phyloP scores from a whole-genome alignment of 1,140 invertebrate genomes.

The Neodiprion virginianus region DNA sequence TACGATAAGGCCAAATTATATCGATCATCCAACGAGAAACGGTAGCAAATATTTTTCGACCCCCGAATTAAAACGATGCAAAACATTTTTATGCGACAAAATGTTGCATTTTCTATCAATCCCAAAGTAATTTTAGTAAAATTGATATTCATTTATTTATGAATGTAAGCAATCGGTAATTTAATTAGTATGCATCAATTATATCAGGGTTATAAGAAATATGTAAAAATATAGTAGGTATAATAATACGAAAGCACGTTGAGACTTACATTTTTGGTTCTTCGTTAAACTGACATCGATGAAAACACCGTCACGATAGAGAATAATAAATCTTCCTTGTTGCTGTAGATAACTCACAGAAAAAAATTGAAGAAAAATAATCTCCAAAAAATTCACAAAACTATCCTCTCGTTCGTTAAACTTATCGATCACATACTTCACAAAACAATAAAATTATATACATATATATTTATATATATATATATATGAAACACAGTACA shows the following conservation, averaged over 20 bases:
- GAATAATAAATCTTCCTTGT: too few species aligned
- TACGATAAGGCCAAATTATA: too few species aligned
- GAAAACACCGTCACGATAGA: conserved; percentile 44
- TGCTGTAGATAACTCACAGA: background rate
- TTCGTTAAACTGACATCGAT: conserved; percentile 61
- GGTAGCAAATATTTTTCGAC: too few species aligned
- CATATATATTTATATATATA: too few species aligned
- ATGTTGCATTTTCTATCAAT: too few species aligned
- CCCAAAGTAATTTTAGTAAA: too few species aligned
- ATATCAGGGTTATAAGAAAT: background rate
- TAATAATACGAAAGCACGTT: conserved; percentile 1
- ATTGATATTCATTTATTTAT: too few species aligned
- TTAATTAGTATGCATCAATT: background rate
- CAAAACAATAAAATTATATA: background rate
- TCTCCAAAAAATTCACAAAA: background rate
- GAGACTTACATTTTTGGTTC: conserved; percentile 59
- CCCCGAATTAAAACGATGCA: too few species aligned
- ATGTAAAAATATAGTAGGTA: background rate
- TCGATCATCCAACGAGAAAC: too few species aligned
- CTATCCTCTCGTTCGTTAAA: background rate
- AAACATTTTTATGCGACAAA: too few species aligned
- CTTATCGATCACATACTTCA: background rate
- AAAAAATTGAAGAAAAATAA: background rate
- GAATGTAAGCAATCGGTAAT: too few species aligned
- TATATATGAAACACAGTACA: background rate